Evolutionary conservation across 2,797 vertebrate genomes (phyloP).

Genomic region (Pipistrellus kuhlii): DNA sequence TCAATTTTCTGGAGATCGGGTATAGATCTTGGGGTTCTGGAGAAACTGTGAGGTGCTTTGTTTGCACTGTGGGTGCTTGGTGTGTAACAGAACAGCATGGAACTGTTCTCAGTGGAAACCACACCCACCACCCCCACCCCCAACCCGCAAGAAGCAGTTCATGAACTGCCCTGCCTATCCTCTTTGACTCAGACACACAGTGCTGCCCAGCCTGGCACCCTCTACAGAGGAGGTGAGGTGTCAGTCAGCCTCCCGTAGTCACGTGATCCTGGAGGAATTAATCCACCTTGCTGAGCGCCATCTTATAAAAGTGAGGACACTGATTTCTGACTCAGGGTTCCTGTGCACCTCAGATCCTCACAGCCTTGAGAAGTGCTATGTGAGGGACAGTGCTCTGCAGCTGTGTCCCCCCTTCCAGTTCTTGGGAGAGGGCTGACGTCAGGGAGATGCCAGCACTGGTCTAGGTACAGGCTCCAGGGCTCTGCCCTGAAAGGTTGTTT

Average conservation of each 20-base stretch:
- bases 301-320: background rate
- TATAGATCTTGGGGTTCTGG: background rate
- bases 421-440: background rate
- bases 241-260: background rate
- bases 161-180: background rate
- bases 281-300: background rate
- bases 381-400: background rate
- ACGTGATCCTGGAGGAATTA: background rate
- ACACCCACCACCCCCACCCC: too few species aligned
- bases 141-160: background rate
- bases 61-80: background rate
- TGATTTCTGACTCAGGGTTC: background rate
- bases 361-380: background rate
- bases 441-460: background rate
- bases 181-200: background rate
- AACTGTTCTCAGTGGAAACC: background rate
- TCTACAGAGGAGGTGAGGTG: background rate
- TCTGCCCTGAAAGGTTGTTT: background rate
- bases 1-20: background rate
- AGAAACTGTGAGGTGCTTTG: background rate
- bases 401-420: too few species aligned
- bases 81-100: background rate
- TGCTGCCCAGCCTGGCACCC: background rate
- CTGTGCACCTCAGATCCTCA: background rate
- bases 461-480: fast-evolving